Evolutionary conservation across 1,140 invertebrate species (phyloP), one percentile per base, ranked within the genome.

Genomic region (Drosophila sulfurigaster): DNA sequence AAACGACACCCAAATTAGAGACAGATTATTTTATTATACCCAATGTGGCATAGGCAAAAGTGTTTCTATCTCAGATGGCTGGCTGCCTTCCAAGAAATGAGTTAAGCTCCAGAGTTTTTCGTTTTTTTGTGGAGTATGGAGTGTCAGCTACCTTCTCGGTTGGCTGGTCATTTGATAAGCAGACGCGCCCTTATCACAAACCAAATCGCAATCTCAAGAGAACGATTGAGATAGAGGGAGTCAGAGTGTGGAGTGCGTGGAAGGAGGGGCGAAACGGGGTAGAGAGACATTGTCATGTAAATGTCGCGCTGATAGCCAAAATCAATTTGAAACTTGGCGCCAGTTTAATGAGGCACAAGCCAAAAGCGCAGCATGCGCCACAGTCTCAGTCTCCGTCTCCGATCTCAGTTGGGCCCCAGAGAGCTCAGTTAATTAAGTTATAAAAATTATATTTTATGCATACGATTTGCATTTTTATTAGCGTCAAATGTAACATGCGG

Each of bases 381-480:
- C 59, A 46, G 38, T 32, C 41, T 32, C 16, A 3, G 28, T 30
- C 48, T 16, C 59, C 41, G 38, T 30, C 38, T 41, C 20, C 6
- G 30, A 32, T 28, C 28, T 35, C 32, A 38, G n/a, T 38, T 68
- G 57, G 66, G n/a, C 45, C 49, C 41, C 62, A 43, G 28, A 60
- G 66, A 68, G 73, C 62, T 69, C 72, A 52, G 32, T 88, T 89
- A 88, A 88, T 88, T 88, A 78, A 88, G 85, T 88, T 88, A 88
- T 89, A 88, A 88, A 88, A 88, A 88, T 89, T 89, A 89, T 88
- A 88, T 68, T 88, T 88, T 89, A 89, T 88, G 85, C 85, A 88
- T 88, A 89, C 67, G 75, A 88, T 88, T 88, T 88, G 83, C 83
- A 88, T 88, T 88, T 88, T 88, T 89, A 88, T 88, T 68, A 73